Percentiles rank a stretch among this genome's conserved stretches.
Evolutionary conservation across 2,113 vertebrate genomes (phyloP).

Genomic region (Plecturocebus donacophilus): DNA sequence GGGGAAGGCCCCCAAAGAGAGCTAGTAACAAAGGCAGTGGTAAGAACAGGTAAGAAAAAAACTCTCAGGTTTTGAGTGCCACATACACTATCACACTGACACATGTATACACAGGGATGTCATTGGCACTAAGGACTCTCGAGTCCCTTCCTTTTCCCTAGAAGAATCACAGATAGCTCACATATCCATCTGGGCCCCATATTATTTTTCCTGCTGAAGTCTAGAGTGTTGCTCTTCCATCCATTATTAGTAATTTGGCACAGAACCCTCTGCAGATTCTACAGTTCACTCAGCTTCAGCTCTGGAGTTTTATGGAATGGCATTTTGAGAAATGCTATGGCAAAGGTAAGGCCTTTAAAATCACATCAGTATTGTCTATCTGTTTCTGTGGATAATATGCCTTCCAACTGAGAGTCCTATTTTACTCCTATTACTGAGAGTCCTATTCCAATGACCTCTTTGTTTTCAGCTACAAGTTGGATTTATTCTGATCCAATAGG

Average conservation of each 20-base stretch:
- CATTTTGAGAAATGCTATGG: background rate
- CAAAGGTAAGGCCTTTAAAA: background rate
- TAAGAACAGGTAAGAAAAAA: background rate
- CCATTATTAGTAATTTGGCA: background rate
- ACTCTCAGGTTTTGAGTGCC: background rate
- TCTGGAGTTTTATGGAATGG: background rate
- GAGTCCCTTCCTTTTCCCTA: too few species aligned
- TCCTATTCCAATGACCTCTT: background rate
- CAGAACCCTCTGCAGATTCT: background rate
- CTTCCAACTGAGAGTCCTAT: background rate
- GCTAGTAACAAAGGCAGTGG: background rate
- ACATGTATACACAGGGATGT: background rate
- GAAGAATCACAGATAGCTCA: background rate
- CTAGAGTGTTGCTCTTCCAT: background rate
- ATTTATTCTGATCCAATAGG: background rate
- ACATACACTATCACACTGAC: background rate
- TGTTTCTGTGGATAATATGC: background rate
- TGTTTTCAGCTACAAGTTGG: background rate
- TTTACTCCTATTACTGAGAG: background rate
- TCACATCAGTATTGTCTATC: background rate
- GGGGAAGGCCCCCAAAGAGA: background rate
- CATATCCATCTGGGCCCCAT: background rate
- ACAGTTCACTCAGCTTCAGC: background rate
- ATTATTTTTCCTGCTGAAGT: background rate
- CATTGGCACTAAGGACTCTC: background rate